Evolutionary conservation across 1,140 invertebrate species (phyloP).

Genomic region (Euborellia annulipes): DNA sequence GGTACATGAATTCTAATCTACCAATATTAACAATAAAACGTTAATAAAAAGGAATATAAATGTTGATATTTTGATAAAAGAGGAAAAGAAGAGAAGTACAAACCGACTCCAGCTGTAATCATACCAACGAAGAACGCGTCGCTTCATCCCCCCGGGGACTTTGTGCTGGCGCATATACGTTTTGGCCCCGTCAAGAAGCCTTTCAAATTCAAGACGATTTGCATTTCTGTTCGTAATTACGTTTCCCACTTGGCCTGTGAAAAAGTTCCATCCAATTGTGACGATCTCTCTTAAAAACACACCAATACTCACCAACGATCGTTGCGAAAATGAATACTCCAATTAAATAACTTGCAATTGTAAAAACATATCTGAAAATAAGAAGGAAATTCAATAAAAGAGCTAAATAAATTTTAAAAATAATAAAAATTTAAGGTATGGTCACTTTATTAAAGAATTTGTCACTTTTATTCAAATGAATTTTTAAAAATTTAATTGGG

Average conservation of each 20-base stretch:
- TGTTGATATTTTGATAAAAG: too few relatives aligned
- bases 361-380: constrained; percentile 81
- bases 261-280: background rate
- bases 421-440: too few relatives aligned
- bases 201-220: constrained; percentile 89
- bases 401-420: constrained; percentile 12
- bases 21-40: too few relatives aligned
- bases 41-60: too few relatives aligned
- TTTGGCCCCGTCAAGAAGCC: constrained; percentile 86
- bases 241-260: constrained; percentile 80
- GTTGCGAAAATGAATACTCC: constrained; percentile 98
- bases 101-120: constrained; percentile 90
- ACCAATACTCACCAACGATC: constrained; percentile 60
- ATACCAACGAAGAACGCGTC: constrained; percentile 87
- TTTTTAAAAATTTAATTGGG: constrained; percentile 13
- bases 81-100: constrained; percentile 5
- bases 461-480: constrained; percentile 13
- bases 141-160: constrained; percentile 87
- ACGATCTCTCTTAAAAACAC: background rate
- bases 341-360: constrained; percentile 90
- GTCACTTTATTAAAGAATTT: background rate
- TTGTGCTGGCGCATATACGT: constrained; percentile 95
- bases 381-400: constrained; percentile 18
- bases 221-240: constrained; percentile 94
- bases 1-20: too few relatives aligned